Evolutionary conservation across 2,888 invertebrate genomes (phyloP).

Genomic region (Andrena chrysosceles): DNA sequence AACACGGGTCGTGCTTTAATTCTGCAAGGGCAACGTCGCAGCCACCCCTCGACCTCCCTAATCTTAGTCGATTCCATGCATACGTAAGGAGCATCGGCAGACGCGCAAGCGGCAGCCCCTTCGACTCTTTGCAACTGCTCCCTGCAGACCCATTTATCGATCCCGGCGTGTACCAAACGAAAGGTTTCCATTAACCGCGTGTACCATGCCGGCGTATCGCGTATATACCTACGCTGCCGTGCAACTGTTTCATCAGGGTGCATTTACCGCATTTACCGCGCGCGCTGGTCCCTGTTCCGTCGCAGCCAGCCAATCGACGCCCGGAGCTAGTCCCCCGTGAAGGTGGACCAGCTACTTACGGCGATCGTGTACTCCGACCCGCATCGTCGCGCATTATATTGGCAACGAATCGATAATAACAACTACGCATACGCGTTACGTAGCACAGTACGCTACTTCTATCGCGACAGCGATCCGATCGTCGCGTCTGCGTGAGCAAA

Average conservation of each 20-base stretch:
- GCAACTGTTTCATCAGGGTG: slow-evolving; percentile 59
- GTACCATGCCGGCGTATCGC: slow-evolving; percentile 95
- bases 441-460: slow-evolving; percentile 42
- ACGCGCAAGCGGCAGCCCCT: slow-evolving; percentile 41
- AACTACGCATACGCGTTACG: slow-evolving; percentile 56
- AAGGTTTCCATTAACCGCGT: slow-evolving; percentile 76
- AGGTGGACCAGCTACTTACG: slow-evolving; percentile 49
- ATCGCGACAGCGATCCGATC: slow-evolving; percentile 26
- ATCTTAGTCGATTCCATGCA: slow-evolving; percentile 63
- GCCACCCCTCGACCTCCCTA: neutral
- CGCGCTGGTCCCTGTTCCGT: slow-evolving; percentile 35
- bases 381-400: slow-evolving; percentile 45
- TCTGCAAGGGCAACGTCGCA: slow-evolving; percentile 13
- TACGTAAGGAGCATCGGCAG: slow-evolving; percentile 63
- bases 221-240: slow-evolving; percentile 88
- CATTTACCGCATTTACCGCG: slow-evolving; percentile 60
- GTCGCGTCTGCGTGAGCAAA: slow-evolving; percentile 41
- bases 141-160: slow-evolving; percentile 71
- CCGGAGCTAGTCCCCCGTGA: slow-evolving; percentile 31
- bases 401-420: slow-evolving; percentile 60
- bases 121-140: slow-evolving; percentile 59
- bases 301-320: slow-evolving; percentile 65
- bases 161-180: slow-evolving; percentile 59
- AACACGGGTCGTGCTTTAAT: slow-evolving; percentile 46
- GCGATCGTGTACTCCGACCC: slow-evolving; percentile 23